phyloP scores from a whole-genome alignment of 2,113 vertebrate species.

The Paracanthobrama guichenoti region DNA sequence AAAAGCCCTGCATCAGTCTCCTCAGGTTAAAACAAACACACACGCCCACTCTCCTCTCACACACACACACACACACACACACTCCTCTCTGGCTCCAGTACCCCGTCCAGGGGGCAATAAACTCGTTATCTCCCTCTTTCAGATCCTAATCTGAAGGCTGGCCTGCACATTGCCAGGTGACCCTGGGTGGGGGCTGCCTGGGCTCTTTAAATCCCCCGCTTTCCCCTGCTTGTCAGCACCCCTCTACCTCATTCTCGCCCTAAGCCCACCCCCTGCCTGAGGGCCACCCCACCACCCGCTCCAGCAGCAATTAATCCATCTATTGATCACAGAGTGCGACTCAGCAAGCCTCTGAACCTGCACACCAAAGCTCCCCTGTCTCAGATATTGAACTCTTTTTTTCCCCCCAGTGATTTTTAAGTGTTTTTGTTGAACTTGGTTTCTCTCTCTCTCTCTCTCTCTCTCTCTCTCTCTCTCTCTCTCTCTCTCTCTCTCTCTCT shows the following conservation, averaged over 20 bases:
- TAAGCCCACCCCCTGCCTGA: conserved; percentile 63
- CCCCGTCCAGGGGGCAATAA: conserved; percentile 81
- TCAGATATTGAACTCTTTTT: conserved; percentile 21
- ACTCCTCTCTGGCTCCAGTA: conserved; percentile 75
- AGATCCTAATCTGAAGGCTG: conserved; percentile 83
- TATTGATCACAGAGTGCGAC: conserved; percentile 75
- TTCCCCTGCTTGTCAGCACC: conserved; percentile 75
- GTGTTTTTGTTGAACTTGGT: conserved; percentile 13
- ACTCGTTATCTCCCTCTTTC: conserved; percentile 81
- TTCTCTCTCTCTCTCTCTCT: background rate
- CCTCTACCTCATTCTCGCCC: conserved; percentile 65
- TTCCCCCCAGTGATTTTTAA: conserved; percentile 22
- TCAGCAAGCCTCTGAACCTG: conserved; percentile 64
- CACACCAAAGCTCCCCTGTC: conserved; percentile 38
- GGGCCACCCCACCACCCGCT: conserved; percentile 64
- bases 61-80: conserved; percentile 67
- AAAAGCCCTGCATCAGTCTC: conserved; percentile 71
- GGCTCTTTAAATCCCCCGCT: conserved; percentile 76
- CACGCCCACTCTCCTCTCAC: conserved; percentile 53
- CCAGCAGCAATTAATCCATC: conserved; percentile 78
- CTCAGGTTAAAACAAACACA: conserved; percentile 80
- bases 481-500: too few species aligned
- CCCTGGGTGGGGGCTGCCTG: conserved; percentile 69
- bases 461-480: too few species aligned
- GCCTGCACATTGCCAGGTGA: conserved; percentile 79